Evolutionary conservation across 2,888 invertebrate species (phyloP).

Genomic region (Zaprionus obscuricornis): DNA sequence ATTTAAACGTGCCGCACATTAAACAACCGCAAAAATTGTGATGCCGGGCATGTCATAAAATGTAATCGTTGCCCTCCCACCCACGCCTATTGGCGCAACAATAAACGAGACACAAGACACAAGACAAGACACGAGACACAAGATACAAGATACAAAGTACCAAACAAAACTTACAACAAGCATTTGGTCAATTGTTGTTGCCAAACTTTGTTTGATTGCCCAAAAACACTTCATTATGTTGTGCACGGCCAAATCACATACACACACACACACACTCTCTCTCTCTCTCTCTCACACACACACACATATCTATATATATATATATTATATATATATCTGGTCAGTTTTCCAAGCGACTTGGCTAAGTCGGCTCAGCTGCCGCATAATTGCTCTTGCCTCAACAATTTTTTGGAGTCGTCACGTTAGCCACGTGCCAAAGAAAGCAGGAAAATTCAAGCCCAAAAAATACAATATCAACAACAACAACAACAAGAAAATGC

Average conservation of each 20-base stretch:
- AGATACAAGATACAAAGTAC: conserved; percentile 12
- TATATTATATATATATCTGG: too few species aligned
- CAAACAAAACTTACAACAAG: conserved; percentile 15
- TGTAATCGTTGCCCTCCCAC: conserved; percentile 41
- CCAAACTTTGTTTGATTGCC: conserved; percentile 48
- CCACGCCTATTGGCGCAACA: too few species aligned
- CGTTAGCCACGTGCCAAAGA: conserved; percentile 58
- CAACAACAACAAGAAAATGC: conserved; percentile 18
- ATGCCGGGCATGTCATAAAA: conserved; percentile 56
- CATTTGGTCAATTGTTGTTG: conserved; percentile 44
- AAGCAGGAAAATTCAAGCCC: too few species aligned
- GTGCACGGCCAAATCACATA: too few species aligned
- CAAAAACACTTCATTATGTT: conserved; percentile 51
- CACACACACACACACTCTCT: too few species aligned
- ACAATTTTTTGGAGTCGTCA: too few species aligned
- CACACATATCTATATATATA: too few species aligned
- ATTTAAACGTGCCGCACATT: conserved; percentile 47
- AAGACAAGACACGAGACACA: conserved; percentile 6
- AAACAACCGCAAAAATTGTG: conserved; percentile 63
- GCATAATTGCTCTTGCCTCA: conserved; percentile 38
- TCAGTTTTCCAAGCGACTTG: conserved; percentile 70
- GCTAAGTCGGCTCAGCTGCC: conserved; percentile 74
- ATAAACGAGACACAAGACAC: conserved; percentile 2
- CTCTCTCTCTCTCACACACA: neutral
- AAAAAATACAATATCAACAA: conserved; percentile 6